Evolutionary conservation across 2,888 invertebrate species (phyloP), one percentile per base, ranked within the genome.

Genomic region (Phaonia tiefii): DNA sequence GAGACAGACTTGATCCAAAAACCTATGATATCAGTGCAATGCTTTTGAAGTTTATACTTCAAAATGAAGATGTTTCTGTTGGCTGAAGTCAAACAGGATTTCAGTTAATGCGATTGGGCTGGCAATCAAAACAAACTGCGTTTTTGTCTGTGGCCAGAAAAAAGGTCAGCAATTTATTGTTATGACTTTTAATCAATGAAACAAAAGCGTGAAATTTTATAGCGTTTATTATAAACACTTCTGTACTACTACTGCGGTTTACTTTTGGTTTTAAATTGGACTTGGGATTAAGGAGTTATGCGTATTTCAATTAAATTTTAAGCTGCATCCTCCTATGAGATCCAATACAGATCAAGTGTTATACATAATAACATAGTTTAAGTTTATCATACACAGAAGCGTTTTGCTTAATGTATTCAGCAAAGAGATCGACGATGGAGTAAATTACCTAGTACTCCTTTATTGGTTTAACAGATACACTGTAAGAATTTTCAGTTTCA

Each of bases 121-220:
- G 37, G 8, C 20, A 20, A 39, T 37, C 0, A 20, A 37, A 37
- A 37, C 5, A 17, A 60, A 60, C 31, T 31, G 3, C 8, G 31
- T 31, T 31, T 31, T 31, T 31, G 3, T 20, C 56, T n/a, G 46
- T 4, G 11, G 20, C 11, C 37, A 31, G 37, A 3, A 58, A 26
- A 58, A 58, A 31, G 17, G 37, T 31, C 20, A 63, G 22, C 60
- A 75, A 75, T 77, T 81, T 71, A 69, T 49, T 49, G 71, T 77
- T 72, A 69, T 63, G 56, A 72, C 60, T 75, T 78, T 78, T 81
- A 78, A 78, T 81, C 81, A 78, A 72, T 69, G 42, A 22, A 69
- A 39, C 51, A 56, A n/a, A 67, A 67, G 66, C 49, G 15, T 44
- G 31, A 63, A 69, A 11, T 75, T 80, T 72, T 72, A 75, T 78